Percentiles rank a stretch among this genome's conserved stretches.
These are phyloP conservation scores for Ardeotis arabs DNA, from an alignment of 2,113 vertebrate genomes.

Conservation along the genomic window DNA sequence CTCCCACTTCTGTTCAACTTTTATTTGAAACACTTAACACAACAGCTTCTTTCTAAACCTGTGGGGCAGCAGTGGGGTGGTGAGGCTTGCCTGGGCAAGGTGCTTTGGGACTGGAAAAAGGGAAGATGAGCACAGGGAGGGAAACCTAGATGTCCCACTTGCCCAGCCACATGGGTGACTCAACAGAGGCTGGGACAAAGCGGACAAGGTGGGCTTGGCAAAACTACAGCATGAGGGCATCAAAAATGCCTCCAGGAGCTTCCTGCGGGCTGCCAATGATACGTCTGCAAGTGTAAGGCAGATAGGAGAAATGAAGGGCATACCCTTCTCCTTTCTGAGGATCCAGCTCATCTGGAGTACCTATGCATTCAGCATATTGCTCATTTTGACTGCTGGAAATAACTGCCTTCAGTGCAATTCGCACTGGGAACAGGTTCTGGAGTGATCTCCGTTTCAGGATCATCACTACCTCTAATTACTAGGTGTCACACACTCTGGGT, in stretches of 20 bases:
- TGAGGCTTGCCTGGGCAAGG: not conserved
- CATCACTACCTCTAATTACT: not conserved
- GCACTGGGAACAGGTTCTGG: not conserved
- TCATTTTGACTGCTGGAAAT: not conserved
- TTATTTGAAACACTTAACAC: not conserved
- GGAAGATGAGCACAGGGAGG: not conserved
- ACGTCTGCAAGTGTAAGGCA: not conserved
- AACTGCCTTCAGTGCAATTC: not conserved
- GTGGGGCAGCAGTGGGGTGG: rapidly evolving
- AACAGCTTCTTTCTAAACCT: not conserved
- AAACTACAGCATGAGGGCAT: not conserved
- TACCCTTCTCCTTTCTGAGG: too few relatives aligned
- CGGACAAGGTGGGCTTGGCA: not conserved
- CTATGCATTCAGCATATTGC: not conserved
- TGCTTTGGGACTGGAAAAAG: not conserved
- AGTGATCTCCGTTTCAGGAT: not conserved
- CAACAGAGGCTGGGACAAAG: not conserved
- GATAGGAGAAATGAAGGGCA: not conserved
- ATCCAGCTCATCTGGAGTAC: not conserved
- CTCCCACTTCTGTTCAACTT: not conserved
- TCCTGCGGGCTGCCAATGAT: not conserved
- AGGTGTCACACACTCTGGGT: not conserved
- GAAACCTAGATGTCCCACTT: not conserved
- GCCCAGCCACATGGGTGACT: not conserved
- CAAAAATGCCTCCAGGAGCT: not conserved